These are phyloP conservation scores for Pseudochaenichthys georgianus DNA, from an alignment of 2,797 vertebrate species.

Conservation along the genomic window DNA sequence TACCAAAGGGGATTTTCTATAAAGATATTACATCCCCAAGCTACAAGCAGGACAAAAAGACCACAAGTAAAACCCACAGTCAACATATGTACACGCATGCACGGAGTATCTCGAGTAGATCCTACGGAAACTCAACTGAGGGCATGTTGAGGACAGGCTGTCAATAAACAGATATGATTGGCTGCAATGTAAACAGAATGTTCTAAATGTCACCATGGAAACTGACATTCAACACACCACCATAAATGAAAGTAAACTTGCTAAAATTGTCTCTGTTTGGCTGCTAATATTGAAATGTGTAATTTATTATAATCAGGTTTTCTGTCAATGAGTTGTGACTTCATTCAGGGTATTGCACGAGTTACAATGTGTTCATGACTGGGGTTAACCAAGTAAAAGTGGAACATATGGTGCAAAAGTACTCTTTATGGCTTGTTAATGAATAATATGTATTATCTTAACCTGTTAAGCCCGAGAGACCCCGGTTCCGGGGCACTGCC, in stretches of 20 bases:
- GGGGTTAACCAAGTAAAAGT: neutral
- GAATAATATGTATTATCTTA: too few species aligned
- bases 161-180: constrained; percentile 46
- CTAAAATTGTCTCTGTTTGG: constrained; percentile 54
- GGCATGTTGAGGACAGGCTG: constrained; percentile 60
- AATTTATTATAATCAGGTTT: constrained; percentile 46
- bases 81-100: constrained; percentile 33
- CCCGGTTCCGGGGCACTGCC: too few species aligned
- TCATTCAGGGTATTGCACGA: constrained; percentile 19
- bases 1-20: constrained; percentile 36
- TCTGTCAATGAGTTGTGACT: constrained; percentile 29
- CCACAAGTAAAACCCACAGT: constrained; percentile 21
- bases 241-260: constrained; percentile 38
- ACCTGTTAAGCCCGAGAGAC: too few species aligned
- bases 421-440: too few species aligned
- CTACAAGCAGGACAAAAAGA: constrained; percentile 17
- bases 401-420: neutral
- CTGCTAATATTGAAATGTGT: constrained; percentile 63
- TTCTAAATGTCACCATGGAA: constrained; percentile 59
- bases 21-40: constrained; percentile 22
- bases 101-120: constrained; percentile 12
- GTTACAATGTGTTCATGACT: constrained; percentile 9
- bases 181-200: constrained; percentile 47
- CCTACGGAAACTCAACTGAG: constrained; percentile 21
- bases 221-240: constrained; percentile 37